Conservation (phyloP, 2,888 invertebrate species). For the Aleiodes leptofemur region DNA sequence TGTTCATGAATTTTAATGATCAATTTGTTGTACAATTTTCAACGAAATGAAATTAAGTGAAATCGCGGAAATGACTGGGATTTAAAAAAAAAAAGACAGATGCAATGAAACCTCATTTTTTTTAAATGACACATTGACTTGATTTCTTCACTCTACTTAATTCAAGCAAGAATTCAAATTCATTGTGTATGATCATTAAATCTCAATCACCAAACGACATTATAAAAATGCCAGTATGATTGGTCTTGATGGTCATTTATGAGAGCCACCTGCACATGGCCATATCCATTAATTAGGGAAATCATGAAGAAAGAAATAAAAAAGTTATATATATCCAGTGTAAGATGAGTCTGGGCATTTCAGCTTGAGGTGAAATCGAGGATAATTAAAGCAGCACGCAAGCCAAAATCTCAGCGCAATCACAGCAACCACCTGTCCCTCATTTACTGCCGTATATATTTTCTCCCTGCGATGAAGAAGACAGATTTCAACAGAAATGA, state of each 20-base stretch:
- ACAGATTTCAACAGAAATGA: background rate
- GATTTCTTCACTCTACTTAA: background rate
- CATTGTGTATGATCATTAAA: slow-evolving; percentile 24
- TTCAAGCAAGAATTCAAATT: slow-evolving; percentile 5
- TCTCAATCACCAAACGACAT: slow-evolving; percentile 25
- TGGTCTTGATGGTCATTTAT: slow-evolving; percentile 29
- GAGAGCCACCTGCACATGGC: slow-evolving; percentile 23
- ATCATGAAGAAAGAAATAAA: slow-evolving; percentile 1
- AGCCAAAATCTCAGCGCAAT: slow-evolving; percentile 18
- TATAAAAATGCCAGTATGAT: slow-evolving; percentile 28
- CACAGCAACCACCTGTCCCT: slow-evolving; percentile 34
- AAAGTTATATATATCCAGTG: slow-evolving; percentile 2
- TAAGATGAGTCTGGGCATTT: slow-evolving; percentile 23
- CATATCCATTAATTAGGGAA: slow-evolving; percentile 29
- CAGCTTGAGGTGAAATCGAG: slow-evolving; percentile 34
- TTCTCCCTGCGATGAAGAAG: background rate
- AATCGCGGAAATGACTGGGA: background rate
- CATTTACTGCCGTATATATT: slow-evolving; percentile 25
- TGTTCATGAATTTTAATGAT: too few relatives aligned
- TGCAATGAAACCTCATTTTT: slow-evolving; percentile 7
- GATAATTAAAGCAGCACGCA: slow-evolving; percentile 36
- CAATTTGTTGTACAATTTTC: too few relatives aligned
- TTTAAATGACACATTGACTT: background rate
- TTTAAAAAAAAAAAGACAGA: background rate
- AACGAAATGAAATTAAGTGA: too few relatives aligned